Percentiles rank a stretch among this genome's conserved stretches.
These are phyloP conservation scores for Scaptomyza flava DNA, from an alignment of 2,888 invertebrate species.

Conservation along the genomic window DNA sequence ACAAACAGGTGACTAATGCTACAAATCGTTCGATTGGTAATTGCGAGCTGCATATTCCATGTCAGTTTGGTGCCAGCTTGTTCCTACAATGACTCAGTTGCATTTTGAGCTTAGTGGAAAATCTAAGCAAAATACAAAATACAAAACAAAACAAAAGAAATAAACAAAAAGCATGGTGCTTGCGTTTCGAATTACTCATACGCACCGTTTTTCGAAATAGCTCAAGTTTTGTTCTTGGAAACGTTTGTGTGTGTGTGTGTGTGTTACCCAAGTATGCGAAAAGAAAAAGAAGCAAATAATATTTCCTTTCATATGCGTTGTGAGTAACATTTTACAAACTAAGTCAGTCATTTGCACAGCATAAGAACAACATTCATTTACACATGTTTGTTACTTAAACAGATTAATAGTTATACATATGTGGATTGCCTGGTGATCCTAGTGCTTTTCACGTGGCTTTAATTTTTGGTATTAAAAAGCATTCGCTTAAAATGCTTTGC, in stretches of 20 bases:
- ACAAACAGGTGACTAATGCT: constrained; percentile 63
- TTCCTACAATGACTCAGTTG: constrained; percentile 56
- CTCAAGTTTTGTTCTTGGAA: constrained; percentile 35
- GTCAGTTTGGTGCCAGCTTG: constrained; percentile 28
- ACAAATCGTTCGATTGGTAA: constrained; percentile 49
- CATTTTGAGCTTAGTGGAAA: constrained; percentile 43
- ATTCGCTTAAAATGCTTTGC: too few species aligned
- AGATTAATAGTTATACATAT: too few species aligned
- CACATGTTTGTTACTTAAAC: too few species aligned
- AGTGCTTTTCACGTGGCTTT: too few species aligned
- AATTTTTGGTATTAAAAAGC: too few species aligned
- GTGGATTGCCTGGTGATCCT: too few species aligned
- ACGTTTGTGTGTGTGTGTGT: not conserved
- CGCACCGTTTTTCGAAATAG: constrained; percentile 48
- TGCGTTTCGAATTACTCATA: constrained; percentile 67
- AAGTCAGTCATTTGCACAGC: too few species aligned
- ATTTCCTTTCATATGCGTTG: too few species aligned
- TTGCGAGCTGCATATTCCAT: constrained; percentile 72
- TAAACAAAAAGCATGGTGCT: constrained; percentile 33
- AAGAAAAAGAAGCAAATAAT: not conserved
- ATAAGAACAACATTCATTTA: too few species aligned
- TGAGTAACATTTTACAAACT: too few species aligned
- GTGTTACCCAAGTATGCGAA: not conserved
- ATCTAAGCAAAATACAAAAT: constrained; percentile 4
- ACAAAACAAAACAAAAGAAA: constrained; percentile 60